These are phyloP conservation scores for Camponotus fellah DNA, from an alignment of 2,888 invertebrate species.

Conservation along the genomic window DNA sequence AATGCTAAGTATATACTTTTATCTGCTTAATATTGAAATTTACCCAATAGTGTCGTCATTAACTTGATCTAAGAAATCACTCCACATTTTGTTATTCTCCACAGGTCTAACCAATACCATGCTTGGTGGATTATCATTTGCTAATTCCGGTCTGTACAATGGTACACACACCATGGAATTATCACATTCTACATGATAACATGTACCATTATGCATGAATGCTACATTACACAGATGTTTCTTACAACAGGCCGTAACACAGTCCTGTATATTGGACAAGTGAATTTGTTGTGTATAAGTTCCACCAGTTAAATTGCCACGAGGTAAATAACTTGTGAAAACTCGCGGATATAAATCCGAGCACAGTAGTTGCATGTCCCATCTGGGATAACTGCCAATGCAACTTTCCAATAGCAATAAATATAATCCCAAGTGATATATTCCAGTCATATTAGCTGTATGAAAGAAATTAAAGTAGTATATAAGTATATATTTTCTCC, in stretches of 20 bases:
- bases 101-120: slow-evolving; percentile 93
- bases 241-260: slow-evolving; percentile 90
- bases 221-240: slow-evolving; percentile 92
- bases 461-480: neutral
- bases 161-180: slow-evolving; percentile 92
- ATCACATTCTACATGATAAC: slow-evolving; percentile 92
- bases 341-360: slow-evolving; percentile 88
- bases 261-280: slow-evolving; percentile 88
- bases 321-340: slow-evolving; percentile 88
- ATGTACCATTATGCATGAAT: slow-evolving; percentile 91
- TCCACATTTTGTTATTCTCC: slow-evolving; percentile 87
- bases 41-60: slow-evolving; percentile 77
- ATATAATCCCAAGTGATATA: slow-evolving; percentile 73
- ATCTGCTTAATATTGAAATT: slow-evolving; percentile 17
- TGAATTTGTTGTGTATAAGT: slow-evolving; percentile 88
- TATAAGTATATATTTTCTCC: neutral
- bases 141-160: slow-evolving; percentile 88
- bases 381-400: slow-evolving; percentile 74
- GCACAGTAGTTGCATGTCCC: slow-evolving; percentile 86
- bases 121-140: slow-evolving; percentile 88
- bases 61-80: slow-evolving; percentile 82
- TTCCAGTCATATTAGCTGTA: slow-evolving; percentile 73
- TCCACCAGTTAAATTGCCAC: slow-evolving; percentile 87
- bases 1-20: neutral
- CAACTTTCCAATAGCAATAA: slow-evolving; percentile 77